These are phyloP conservation scores for Drosophila nigritarsus DNA, from an alignment of 2,888 invertebrate species.

Conservation along the genomic window DNA sequence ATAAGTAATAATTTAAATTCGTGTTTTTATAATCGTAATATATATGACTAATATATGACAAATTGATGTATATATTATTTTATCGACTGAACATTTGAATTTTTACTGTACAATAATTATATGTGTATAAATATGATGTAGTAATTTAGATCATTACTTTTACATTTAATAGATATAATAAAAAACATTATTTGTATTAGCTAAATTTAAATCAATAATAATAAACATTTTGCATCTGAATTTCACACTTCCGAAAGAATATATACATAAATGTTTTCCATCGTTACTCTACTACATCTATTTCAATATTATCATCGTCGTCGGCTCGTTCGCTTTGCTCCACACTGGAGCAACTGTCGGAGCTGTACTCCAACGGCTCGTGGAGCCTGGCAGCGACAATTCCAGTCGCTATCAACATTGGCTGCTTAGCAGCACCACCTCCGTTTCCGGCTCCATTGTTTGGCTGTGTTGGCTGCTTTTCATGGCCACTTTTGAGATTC, in stretches of 20 bases:
- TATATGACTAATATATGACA: neutral
- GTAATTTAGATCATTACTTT: neutral
- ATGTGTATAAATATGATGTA: neutral
- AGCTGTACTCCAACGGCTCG: constrained; percentile 66
- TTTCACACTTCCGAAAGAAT: neutral
- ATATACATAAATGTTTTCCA: neutral
- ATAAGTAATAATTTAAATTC: constrained; percentile 61
- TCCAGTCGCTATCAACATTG: constrained; percentile 15
- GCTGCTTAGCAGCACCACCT: constrained; percentile 9
- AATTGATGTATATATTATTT: neutral
- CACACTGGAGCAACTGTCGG: constrained; percentile 77
- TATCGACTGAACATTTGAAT: neutral
- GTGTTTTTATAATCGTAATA: constrained; percentile 17
- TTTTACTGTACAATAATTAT: neutral
- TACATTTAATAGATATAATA: constrained; percentile 43
- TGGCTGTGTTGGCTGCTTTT: constrained; percentile 74
- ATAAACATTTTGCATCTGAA: constrained; percentile 10
- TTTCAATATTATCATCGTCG: constrained; percentile 81
- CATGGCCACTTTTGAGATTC: constrained; percentile 85
- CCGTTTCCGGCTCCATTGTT: constrained; percentile 15
- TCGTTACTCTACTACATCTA: constrained; percentile 82
- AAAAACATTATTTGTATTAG: constrained; percentile 39
- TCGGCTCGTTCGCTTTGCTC: constrained; percentile 78
- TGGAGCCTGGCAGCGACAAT: constrained; percentile 7
- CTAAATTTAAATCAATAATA: constrained; percentile 7